Conservation (phyloP, 2,888 invertebrate species). For the Tinea pellionella region DNA sequence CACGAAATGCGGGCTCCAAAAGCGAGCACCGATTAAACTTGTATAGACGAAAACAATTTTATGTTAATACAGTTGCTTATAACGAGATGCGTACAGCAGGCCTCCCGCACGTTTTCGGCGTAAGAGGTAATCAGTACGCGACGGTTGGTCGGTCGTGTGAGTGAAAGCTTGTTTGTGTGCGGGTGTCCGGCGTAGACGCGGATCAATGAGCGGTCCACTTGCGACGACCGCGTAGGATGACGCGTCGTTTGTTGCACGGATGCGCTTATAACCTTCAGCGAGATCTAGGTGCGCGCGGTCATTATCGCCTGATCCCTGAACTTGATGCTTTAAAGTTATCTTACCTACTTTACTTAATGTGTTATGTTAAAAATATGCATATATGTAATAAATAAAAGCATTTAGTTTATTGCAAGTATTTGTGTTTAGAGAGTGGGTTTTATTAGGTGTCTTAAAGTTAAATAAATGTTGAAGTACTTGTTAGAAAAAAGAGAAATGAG, state of each 20-base stretch:
- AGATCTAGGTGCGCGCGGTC: not conserved
- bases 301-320: not conserved
- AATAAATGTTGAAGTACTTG: not conserved
- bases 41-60: constrained; percentile 49
- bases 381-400: not conserved
- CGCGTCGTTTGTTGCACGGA: constrained; percentile 10
- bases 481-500: not conserved
- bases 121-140: constrained; percentile 1
- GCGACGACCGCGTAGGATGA: constrained; percentile 19
- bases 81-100: constrained; percentile 24
- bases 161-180: constrained; percentile 13
- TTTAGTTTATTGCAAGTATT: not conserved
- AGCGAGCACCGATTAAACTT: constrained; percentile 47
- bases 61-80: constrained; percentile 32
- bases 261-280: constrained; percentile 12
- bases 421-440: not conserved
- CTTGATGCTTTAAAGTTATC: not conserved
- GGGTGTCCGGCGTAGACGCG: constrained; percentile 20
- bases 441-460: not conserved
- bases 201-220: constrained; percentile 29
- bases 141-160: constrained; percentile 9
- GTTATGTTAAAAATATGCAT: not conserved
- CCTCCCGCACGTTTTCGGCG: constrained; percentile 32
- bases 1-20: constrained; percentile 61
- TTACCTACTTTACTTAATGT: not conserved